Evolutionary conservation across 1,140 invertebrate genomes (phyloP).

Genomic region (Trachymyrmex cornetzi): DNA sequence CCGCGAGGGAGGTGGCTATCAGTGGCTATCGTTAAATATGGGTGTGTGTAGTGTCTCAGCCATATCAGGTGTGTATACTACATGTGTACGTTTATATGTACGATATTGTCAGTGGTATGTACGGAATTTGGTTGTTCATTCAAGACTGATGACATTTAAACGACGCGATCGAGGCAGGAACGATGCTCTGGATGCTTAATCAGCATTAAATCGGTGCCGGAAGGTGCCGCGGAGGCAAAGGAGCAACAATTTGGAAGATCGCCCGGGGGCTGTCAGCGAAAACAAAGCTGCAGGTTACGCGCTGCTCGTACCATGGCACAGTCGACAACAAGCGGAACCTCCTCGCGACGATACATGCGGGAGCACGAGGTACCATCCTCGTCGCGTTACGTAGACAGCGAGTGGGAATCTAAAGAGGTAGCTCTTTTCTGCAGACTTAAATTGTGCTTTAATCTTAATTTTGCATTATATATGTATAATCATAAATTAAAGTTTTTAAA

Average conservation of each 20-base stretch:
- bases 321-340: slow-evolving; percentile 87
- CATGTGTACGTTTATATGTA: neutral
- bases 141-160: neutral
- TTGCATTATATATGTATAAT: too few relatives aligned
- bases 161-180: neutral
- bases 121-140: neutral
- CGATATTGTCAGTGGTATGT: neutral
- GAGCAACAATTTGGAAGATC: neutral
- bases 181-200: slow-evolving; percentile 13
- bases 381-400: slow-evolving; percentile 88
- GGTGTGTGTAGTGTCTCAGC: too few relatives aligned
- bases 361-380: slow-evolving; percentile 87
- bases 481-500: neutral
- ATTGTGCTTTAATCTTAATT: neutral
- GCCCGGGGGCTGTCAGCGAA: neutral
- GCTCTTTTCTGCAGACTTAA: slow-evolving; percentile 21
- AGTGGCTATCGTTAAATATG: too few relatives aligned
- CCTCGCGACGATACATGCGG: slow-evolving; percentile 86
- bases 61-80: neutral
- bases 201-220: neutral
- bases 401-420: slow-evolving; percentile 91
- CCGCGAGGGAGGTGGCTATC: neutral
- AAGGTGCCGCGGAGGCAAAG: neutral
- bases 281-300: slow-evolving; percentile 65
- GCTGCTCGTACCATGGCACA: slow-evolving; percentile 85